phyloP scores from a whole-genome alignment of 2,888 invertebrate species.

The Lobophora halterata region DNA sequence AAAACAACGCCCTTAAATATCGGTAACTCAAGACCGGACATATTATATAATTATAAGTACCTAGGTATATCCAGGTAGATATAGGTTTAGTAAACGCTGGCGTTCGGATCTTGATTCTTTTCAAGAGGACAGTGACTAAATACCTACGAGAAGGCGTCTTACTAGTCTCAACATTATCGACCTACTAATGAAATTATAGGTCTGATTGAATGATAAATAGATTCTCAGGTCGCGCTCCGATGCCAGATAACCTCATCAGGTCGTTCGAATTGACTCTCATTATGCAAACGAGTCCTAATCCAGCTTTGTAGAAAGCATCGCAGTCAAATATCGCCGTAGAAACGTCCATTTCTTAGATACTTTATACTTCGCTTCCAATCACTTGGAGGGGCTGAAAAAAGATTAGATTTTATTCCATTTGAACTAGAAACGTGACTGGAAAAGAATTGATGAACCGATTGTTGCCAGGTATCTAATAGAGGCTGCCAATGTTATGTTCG shows the following conservation, averaged over 20 bases:
- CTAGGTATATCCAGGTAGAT: too few relatives aligned
- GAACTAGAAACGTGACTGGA: constrained; percentile 61
- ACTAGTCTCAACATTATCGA: too few relatives aligned
- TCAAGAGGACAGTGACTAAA: too few relatives aligned
- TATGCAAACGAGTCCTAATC: constrained; percentile 65
- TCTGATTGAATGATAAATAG: constrained; percentile 35
- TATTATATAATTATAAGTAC: too few relatives aligned
- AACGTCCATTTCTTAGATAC: constrained; percentile 49
- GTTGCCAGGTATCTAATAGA: constrained; percentile 44
- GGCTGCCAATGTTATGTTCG: constrained; percentile 57
- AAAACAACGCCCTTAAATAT: too few relatives aligned
- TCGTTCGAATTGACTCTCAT: constrained; percentile 44
- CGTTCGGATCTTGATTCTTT: too few relatives aligned
- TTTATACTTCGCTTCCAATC: constrained; percentile 58
- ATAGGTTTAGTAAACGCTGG: too few relatives aligned
- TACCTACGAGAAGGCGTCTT: too few relatives aligned
- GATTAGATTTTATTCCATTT: constrained; percentile 71
- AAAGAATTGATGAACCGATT: constrained; percentile 60
- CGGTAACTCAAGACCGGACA: too few relatives aligned
- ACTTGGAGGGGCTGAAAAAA: constrained; percentile 58
- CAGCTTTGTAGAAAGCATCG: constrained; percentile 50
- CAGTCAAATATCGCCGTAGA: constrained; percentile 55
- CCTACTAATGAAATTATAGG: constrained; percentile 24
- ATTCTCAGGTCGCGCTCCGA: constrained; percentile 28
- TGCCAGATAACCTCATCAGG: constrained; percentile 39